Percentiles rank a stretch among this genome's conserved stretches.
phyloP scores from a whole-genome alignment of 2,888 invertebrate genomes.

The Alloplasta piceator region DNA sequence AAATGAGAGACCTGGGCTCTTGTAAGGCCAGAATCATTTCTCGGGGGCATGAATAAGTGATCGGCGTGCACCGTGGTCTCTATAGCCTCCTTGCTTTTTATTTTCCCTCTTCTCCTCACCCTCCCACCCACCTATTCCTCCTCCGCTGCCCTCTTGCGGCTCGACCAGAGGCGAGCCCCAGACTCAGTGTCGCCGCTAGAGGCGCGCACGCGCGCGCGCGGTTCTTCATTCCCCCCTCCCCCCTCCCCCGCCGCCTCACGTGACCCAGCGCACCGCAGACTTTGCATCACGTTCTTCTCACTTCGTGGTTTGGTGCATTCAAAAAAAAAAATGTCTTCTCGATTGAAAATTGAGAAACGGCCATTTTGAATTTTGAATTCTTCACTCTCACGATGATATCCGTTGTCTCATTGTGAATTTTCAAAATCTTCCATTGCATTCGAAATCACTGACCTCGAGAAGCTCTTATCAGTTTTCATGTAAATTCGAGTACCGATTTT shows the following conservation, averaged over 20 bases:
- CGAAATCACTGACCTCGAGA: too few relatives aligned
- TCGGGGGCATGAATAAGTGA: conserved; percentile 79
- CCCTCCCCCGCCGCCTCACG: neutral
- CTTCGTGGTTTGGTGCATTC: neutral
- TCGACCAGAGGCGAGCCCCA: conserved; percentile 42
- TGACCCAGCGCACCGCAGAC: conserved; percentile 22
- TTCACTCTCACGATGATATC: neutral
- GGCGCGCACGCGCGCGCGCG: conserved; percentile 42
- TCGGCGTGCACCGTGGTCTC: conserved; percentile 69
- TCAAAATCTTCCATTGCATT: too few relatives aligned
- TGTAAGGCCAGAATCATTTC: conserved; percentile 78
- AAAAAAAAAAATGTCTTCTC: neutral
- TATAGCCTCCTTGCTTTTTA: conserved; percentile 46
- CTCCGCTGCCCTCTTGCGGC: conserved; percentile 53
- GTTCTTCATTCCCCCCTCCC: neutral
- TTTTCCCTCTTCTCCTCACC: conserved; percentile 2
- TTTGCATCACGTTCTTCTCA: conserved; percentile 25
- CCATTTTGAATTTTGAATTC: too few relatives aligned
- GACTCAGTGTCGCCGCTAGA: conserved; percentile 63
- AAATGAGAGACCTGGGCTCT: conserved; percentile 27
- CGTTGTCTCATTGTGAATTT: neutral
- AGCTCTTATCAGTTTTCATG: neutral
- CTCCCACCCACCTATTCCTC: neutral
- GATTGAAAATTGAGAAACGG: too few relatives aligned
- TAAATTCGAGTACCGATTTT: neutral